phyloP scores from a whole-genome alignment of 2,113 vertebrate species.

The Mobula hypostoma region DNA sequence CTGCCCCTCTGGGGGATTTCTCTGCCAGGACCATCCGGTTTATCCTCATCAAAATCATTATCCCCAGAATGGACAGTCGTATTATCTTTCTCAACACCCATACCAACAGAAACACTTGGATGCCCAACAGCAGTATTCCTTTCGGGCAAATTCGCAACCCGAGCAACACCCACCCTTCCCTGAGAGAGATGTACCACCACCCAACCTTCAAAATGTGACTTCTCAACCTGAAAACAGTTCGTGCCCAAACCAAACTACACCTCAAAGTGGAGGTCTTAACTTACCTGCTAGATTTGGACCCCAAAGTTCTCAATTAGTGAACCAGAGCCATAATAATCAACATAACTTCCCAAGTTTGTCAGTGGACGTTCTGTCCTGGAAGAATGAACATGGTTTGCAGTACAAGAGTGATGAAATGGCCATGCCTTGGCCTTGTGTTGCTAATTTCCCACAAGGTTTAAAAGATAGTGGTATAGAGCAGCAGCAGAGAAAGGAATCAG shows the following conservation, averaged over 20 bases:
- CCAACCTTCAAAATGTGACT: neutral
- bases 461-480: neutral
- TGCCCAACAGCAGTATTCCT: neutral
- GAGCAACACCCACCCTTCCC: slow-evolving; percentile 21
- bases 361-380: neutral
- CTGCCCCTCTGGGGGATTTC: neutral
- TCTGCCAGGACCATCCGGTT: neutral
- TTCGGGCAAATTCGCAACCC: too few species aligned
- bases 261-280: neutral
- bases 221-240: neutral
- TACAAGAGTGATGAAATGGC: neutral
- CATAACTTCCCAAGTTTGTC: neutral
- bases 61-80: neutral
- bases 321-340: neutral
- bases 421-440: neutral
- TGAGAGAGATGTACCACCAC: neutral
- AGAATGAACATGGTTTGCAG: neutral
- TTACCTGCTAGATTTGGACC: neutral
- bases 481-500: neutral
- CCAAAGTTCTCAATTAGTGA: neutral
- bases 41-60: neutral
- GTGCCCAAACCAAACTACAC: neutral
- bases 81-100: neutral
- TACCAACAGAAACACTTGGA: neutral
- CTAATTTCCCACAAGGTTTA: neutral